Evolutionary conservation across 2,888 invertebrate species (phyloP).

Genomic region (Agrilus cyanescens): DNA sequence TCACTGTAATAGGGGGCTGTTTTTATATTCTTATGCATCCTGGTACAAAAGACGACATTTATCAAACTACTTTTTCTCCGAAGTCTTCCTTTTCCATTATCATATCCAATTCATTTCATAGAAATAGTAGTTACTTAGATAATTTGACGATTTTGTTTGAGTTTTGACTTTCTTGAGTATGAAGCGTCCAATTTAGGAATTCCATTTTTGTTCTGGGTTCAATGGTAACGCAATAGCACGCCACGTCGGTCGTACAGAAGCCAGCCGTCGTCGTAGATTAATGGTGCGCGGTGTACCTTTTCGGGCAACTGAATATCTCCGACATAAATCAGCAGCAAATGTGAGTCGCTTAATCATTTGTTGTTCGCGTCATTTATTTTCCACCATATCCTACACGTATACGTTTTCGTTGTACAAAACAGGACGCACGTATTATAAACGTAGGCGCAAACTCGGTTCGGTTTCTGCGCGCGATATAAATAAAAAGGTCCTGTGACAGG

Average conservation of each 20-base stretch:
- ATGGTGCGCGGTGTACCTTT: conserved; percentile 33
- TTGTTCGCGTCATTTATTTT: conserved; percentile 31
- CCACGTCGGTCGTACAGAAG: conserved; percentile 23
- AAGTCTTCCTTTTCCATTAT: no score
- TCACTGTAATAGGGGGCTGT: no score
- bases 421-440: no score
- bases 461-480: no score
- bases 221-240: neutral
- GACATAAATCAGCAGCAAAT: conserved; percentile 33
- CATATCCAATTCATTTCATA: no score
- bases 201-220: neutral
- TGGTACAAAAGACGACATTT: no score
- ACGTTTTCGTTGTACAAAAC: conserved; percentile 9
- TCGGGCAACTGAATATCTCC: conserved; percentile 32
- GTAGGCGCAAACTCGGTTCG: no score
- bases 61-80: no score
- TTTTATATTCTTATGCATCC: no score
- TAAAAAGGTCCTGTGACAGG: conserved; percentile 5
- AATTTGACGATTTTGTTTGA: no score
- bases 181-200: neutral
- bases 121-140: no score
- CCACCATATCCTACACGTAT: conserved; percentile 22
- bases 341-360: conserved; percentile 30
- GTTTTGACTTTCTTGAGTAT: no score
- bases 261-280: conserved; percentile 27